These are phyloP conservation scores for Metalampra italica DNA, from an alignment of 2,888 invertebrate species.

Conservation along the genomic window DNA sequence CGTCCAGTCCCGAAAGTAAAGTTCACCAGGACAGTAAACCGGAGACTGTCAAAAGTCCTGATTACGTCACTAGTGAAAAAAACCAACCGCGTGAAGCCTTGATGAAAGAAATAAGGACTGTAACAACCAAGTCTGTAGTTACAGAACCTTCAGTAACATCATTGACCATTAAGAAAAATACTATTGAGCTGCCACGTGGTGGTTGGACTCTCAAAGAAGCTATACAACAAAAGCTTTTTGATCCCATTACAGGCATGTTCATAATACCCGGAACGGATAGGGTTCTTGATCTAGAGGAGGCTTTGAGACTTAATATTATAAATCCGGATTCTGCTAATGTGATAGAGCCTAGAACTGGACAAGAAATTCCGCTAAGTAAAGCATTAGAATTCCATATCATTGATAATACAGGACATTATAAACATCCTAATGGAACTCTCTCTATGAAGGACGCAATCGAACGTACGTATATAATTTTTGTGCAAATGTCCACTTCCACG, in stretches of 20 bases:
- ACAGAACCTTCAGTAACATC: conserved; percentile 72
- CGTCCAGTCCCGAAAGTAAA: conserved; percentile 66
- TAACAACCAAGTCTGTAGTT: conserved; percentile 58
- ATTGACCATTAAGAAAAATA: conserved; percentile 80
- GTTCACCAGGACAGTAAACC: conserved; percentile 72
- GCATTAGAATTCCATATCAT: conserved; percentile 89
- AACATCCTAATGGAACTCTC: conserved; percentile 68
- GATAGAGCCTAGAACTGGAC: conserved; percentile 85
- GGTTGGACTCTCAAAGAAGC: conserved; percentile 92
- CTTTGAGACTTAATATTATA: conserved; percentile 90
- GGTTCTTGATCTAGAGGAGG: conserved; percentile 90
- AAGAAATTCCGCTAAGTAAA: conserved; percentile 82
- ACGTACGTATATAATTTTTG: conserved; percentile 80
- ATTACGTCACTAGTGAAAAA: conserved; percentile 49
- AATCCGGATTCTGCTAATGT: conserved; percentile 90
- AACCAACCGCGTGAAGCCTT: conserved; percentile 38
- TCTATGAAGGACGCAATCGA: conserved; percentile 87
- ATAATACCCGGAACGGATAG: conserved; percentile 92
- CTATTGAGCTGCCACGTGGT: conserved; percentile 88
- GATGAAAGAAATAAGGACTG: conserved; percentile 53
- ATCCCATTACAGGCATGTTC: conserved; percentile 90
- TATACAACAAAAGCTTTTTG: conserved; percentile 88
- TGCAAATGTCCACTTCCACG: conserved; percentile 63
- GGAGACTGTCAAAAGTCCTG: conserved; percentile 79
- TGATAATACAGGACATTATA: conserved; percentile 88